phyloP scores from a whole-genome alignment of 2,888 invertebrate species.

The Tenthredo livida region DNA sequence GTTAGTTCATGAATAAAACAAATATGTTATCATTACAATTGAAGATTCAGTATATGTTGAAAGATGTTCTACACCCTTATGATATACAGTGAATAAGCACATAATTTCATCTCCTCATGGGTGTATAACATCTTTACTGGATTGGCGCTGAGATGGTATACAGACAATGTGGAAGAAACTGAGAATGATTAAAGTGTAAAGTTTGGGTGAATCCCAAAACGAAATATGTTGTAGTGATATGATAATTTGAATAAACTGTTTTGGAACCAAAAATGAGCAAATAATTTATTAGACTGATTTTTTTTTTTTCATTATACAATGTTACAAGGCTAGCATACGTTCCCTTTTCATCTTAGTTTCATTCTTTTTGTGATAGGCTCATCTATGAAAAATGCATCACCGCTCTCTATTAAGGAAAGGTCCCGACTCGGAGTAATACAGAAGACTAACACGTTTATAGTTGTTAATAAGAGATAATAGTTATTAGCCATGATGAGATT shows the following conservation, averaged over 20 bases:
- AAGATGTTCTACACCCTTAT: background rate
- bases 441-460: conserved; percentile 43
- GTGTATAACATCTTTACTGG: background rate
- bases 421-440: conserved; percentile 27
- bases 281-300: conserved; percentile 71
- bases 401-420: conserved; percentile 12
- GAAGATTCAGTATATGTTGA: background rate
- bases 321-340: conserved; percentile 37
- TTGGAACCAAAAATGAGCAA: conserved; percentile 65
- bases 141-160: background rate
- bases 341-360: conserved; percentile 19
- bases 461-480: background rate
- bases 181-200: background rate
- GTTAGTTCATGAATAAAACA: background rate
- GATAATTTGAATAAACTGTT: background rate
- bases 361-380: conserved; percentile 8
- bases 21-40: background rate
- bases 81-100: background rate
- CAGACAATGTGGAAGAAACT: background rate
- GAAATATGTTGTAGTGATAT: background rate
- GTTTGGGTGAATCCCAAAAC: background rate
- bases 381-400: conserved; percentile 39
- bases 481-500: background rate
- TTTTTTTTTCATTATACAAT: conserved; percentile 58
- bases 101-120: background rate